Base-by-base conservation (phyloP, 2,888 invertebrate species). In the Dryobota labecula region DNA sequence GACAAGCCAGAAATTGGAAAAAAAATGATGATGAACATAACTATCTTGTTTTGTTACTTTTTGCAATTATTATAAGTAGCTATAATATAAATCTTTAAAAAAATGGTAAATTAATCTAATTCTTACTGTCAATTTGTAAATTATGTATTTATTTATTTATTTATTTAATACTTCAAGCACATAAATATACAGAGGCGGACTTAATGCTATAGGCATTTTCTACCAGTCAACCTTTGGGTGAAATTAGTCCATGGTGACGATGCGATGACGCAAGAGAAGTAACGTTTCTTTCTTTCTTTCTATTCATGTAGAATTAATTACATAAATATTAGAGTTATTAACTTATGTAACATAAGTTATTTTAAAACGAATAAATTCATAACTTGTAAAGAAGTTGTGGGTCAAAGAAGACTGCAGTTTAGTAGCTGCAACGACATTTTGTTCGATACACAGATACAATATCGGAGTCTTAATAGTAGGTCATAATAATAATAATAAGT, bases 241-340 rank as follows among this genome's bases (percentile, higher is more conserved):
- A n/a, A n/a, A n/a, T 51, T 8, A 24, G 47, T 41, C 30, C 8
- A 47, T 24, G 41, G 45, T 49, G 51, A 5, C 9, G 43, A 45
- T 56, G 54, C 9, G 43, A 45, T 56, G 54, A 56, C 8, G 20
- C 53, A 61, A 56, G 5, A 27, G 27, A 73, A 54, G 43, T 54
- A 57, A 53, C 45, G 56, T n/a, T n/a, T n/a, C n/a, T n/a, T n/a
- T n/a, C n/a, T n/a, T n/a, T n/a, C n/a, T n/a, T n/a, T n/a, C n/a
- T n/a, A n/a, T n/a, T n/a, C n/a, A n/a, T 70, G 20, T 65, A n/a
- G 63, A 67, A 68, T 70, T 64, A 56, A 80, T 82, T 73, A 82
- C 43, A 73, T 76, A 64, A 67, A 76, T 70, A 70, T 53, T 61
- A 38, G 3, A 54, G 24, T 38, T 51, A 51, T 70, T 63, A 33